phyloP scores from a whole-genome alignment of 1,140 invertebrate species.

The Drosophila nannoptera region DNA sequence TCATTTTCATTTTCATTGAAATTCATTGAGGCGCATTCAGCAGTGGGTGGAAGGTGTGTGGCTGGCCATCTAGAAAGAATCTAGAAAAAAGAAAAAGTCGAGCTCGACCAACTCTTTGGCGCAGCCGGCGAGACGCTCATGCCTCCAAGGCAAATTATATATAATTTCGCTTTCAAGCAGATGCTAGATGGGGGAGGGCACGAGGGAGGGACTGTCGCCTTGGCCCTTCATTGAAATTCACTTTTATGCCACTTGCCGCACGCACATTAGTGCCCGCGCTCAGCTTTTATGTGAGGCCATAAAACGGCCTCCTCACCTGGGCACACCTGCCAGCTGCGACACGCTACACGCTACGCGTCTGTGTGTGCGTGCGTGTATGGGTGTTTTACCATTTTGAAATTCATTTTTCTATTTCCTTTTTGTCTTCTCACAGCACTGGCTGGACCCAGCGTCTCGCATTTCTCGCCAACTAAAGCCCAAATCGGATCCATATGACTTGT shows the following conservation, averaged over 20 bases:
- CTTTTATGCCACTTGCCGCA: conserved; percentile 28
- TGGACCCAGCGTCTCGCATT: conserved; percentile 91
- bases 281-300: conserved; percentile 12
- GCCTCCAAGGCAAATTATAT: conserved; percentile 52
- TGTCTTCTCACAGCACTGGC: conserved; percentile 86
- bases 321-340: conserved; percentile 21
- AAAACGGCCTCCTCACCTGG: conserved; percentile 10
- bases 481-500: conserved; percentile 91
- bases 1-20: conserved; percentile 78
- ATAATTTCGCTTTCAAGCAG: conserved; percentile 67
- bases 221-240: conserved; percentile 55
- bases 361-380: background rate
- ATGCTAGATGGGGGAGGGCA: background rate
- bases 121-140: conserved; percentile 38
- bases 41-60: no score
- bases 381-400: conserved; percentile 26
- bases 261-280: conserved; percentile 25
- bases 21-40: conserved; percentile 66
- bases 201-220: conserved; percentile 5
- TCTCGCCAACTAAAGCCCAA: conserved; percentile 89
- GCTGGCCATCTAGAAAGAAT: conserved; percentile 41
- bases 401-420: conserved; percentile 56
- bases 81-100: conserved; percentile 40
- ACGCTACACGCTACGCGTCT: background rate
- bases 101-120: conserved; percentile 41